Evolutionary conservation across 1,140 invertebrate genomes (phyloP).

Genomic region (Apis mellifera): Amel_HAv3.1 CM009933.2:7035501-7036000

Average conservation of each 20-base stretch:
- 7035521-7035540: conserved; percentile 53
- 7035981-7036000: neutral
- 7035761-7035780: neutral
- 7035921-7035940: conserved; percentile 45
- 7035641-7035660: neutral
- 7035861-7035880: conserved; percentile 59
- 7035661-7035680: neutral
- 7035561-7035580: conserved; percentile 53
- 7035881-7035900: conserved; percentile 64
- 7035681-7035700: neutral
- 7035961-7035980: neutral
- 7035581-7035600: conserved; percentile 35
- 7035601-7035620: conserved; percentile 20
- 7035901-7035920: conserved; percentile 66
- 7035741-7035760: conserved; percentile 58
- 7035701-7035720: neutral
- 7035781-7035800: neutral
- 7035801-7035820: neutral
- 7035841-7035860: conserved; percentile 46
- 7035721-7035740: conserved; percentile 56
- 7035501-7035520: conserved; percentile 48
- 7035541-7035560: conserved; percentile 50
- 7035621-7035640: neutral
- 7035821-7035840: conserved; percentile 1
- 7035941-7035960: conserved; percentile 2